Base-by-base conservation (phyloP, 2,797 vertebrate genomes). In the Enteromius anoplus region DNA sequence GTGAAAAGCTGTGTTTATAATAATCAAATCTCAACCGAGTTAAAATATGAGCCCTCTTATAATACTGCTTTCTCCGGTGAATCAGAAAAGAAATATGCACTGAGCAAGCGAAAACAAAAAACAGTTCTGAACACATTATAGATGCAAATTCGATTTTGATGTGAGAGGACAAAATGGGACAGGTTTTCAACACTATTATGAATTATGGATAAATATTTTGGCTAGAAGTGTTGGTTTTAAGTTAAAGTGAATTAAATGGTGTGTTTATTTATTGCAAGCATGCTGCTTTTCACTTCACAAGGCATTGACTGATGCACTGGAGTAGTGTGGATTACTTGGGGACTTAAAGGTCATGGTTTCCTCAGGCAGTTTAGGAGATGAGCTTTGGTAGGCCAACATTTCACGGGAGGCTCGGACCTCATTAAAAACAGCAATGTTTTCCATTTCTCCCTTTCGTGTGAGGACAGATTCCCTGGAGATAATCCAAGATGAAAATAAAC, bases 381-480 rank as follows among this genome's bases (percentile, higher is more conserved):
- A 65, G 26, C 58, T 51, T 53, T n/a, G 51, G 29, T 81, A 65
- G 55, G 29, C 1, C 17, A 37, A 76, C n/a, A 26, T 32, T 62
- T 66, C 80, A 29, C 6, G 21, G 79, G 45, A 45, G 40, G 66
- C 51, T 73, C 78, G 42, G 78, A 65, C 78, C 73, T 71, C 75
- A 53, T 71, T 78, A 80, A 86, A 87, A 81, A 76, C 82, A 84
- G 62, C 78, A 75, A 65, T 34, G 11, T 55, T 77, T 66, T 82
- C 70, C 37, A 29, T 70, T 76, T 77, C 45, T 53, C 66, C 70
- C 58, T 37, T 75, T 26, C 47, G 73, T 79, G 34, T 53, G 34
- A 14, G n/a, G 55, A 62, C 47, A 70, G 40, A 47, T 34, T 82
- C 11, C 37, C 42, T 75, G 40, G 73, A 37, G 37, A 75, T 37